A percentile compares a stretch with the other conserved stretches of the same genome.
Evolutionary conservation across 2,797 vertebrate species (phyloP).

Genomic region (Sus cebifrons): DNA sequence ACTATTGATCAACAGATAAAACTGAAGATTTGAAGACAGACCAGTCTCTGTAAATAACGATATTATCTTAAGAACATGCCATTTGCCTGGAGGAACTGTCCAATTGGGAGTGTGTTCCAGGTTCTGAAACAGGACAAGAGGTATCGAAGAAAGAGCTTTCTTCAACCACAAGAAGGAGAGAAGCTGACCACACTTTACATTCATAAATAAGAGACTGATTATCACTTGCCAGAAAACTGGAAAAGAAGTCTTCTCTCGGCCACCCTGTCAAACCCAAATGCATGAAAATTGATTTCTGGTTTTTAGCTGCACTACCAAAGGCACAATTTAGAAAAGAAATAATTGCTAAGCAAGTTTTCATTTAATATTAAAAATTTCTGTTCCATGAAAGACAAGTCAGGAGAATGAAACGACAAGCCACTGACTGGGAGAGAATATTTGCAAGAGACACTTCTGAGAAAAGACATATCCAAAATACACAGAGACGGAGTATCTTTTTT

Average conservation of each 20-base stretch:
- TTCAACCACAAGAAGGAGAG: not conserved
- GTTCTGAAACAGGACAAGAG: not conserved
- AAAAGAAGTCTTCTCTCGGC: not conserved
- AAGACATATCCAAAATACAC: not conserved
- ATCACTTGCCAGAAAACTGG: not conserved
- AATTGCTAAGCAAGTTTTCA: not conserved
- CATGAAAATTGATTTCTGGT: not conserved
- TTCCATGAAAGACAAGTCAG: not conserved
- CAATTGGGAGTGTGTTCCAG: not conserved
- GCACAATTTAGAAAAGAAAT: not conserved
- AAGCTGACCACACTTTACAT: not conserved
- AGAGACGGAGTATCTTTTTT: not conserved
- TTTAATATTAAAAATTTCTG: not conserved
- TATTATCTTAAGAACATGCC: too few species aligned
- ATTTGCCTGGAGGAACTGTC: not conserved
- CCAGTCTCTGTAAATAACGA: not conserved
- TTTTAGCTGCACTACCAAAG: not conserved
- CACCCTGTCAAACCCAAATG: not conserved
- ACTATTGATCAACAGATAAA: not conserved
- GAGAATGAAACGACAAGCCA: not conserved
- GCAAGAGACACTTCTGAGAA: not conserved
- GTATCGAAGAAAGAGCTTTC: not conserved
- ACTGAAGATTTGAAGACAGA: not conserved
- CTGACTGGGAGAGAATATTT: not conserved
- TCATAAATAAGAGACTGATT: not conserved